phyloP scores from a whole-genome alignment of 2,113 vertebrate species.

The Carassius carassius region DNA sequence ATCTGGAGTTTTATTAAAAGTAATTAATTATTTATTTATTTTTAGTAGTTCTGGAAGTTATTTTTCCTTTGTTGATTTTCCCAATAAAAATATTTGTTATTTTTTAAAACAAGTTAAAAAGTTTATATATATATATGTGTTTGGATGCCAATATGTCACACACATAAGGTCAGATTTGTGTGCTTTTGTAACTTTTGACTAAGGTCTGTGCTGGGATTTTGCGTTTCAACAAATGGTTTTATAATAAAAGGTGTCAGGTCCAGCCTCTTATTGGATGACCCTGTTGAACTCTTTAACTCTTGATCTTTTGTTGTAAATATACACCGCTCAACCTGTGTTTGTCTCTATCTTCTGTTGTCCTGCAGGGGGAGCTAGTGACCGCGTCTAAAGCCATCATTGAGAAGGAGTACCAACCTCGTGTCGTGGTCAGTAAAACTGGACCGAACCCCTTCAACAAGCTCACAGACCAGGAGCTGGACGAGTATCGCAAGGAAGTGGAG shows the following conservation, averaged over 20 bases:
- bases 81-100: no score
- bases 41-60: background rate
- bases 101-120: no score
- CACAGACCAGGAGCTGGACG: conserved; percentile 92
- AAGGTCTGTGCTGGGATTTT: background rate
- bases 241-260: background rate
- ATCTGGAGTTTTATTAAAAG: background rate
- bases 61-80: background rate
- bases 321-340: background rate
- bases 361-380: conserved; percentile 93
- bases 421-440: conserved; percentile 91
- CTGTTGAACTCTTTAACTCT: no score
- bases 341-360: conserved; percentile 35
- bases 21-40: background rate
- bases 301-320: no score
- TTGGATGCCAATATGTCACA: no score
- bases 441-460: conserved; percentile 96
- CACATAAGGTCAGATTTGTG: no score
- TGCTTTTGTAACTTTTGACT: no score
- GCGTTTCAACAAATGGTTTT: background rate
- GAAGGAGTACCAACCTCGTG: conserved; percentile 94
- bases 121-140: no score
- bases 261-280: background rate
- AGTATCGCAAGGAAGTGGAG: conserved; percentile 91
- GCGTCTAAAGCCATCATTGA: conserved; percentile 98